phyloP scores from a whole-genome alignment of 1,140 invertebrate genomes.

The Armadillidium nasatum region DNA sequence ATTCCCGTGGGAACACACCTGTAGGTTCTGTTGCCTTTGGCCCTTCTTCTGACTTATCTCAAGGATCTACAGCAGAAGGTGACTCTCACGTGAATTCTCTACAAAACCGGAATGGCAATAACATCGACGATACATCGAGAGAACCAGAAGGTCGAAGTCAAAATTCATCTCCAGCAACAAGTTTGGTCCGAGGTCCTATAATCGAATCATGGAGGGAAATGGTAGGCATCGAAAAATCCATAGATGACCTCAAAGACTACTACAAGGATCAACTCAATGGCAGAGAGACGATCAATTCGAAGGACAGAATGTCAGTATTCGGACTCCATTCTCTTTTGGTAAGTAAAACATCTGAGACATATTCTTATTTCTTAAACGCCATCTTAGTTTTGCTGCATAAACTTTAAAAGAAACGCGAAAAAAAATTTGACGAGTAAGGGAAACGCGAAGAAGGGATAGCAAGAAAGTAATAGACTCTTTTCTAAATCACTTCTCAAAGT shows the following conservation, averaged over 20 bases:
- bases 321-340: no score
- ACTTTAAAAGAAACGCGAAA: no score
- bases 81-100: not conserved
- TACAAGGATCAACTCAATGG: conserved; percentile 45
- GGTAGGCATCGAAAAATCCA: conserved; percentile 39
- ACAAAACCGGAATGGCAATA: not conserved
- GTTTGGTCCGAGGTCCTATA: conserved; percentile 37
- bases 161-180: conserved; percentile 45
- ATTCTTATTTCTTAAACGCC: no score
- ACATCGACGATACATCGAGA: conserved; percentile 28
- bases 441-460: no score
- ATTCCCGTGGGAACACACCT: not conserved
- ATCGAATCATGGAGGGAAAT: conserved; percentile 24
- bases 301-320: not conserved
- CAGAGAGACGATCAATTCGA: conserved; percentile 39
- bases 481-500: no score
- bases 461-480: no score
- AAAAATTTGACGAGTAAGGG: no score
- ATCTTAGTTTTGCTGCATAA: no score
- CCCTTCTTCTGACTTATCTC: conserved; percentile 9
- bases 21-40: not conserved
- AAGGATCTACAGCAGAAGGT: not conserved
- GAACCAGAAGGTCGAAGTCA: conserved; percentile 46
- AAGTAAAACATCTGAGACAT: no score
- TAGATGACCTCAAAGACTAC: conserved; percentile 27